Conservation (phyloP, 1,140 invertebrate species). For the Atta cephalotes region DNA sequence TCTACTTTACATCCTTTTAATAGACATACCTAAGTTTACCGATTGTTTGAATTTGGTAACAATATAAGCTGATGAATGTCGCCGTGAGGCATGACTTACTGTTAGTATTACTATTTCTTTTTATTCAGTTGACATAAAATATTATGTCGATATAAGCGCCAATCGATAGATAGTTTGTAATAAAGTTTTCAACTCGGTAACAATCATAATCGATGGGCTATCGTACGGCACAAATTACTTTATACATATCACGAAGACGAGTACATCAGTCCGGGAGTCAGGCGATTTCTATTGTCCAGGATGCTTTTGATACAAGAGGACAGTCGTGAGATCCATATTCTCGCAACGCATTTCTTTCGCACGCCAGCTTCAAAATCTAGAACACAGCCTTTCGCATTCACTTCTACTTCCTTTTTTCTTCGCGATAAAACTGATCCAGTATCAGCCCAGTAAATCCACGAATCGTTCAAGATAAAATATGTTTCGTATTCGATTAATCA, state of each 20-base stretch:
- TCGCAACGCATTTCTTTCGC: slow-evolving; percentile 22
- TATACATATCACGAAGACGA: slow-evolving; percentile 49
- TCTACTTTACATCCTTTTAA: slow-evolving; percentile 1
- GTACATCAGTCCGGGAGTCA: slow-evolving; percentile 29
- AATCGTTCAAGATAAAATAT: slow-evolving; percentile 17
- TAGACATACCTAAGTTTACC: slow-evolving; percentile 3
- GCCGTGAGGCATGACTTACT: neutral
- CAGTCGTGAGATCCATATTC: slow-evolving; percentile 20
- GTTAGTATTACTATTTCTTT: neutral
- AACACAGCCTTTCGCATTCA: slow-evolving; percentile 52
- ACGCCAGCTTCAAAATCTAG: slow-evolving; percentile 28
- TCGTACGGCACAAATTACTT: slow-evolving; percentile 48
- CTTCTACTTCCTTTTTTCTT: slow-evolving; percentile 20
- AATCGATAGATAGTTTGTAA: slow-evolving; percentile 37
- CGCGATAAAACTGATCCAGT: neutral
- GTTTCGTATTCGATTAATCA: slow-evolving; percentile 14
- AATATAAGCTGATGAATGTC: slow-evolving; percentile 2
- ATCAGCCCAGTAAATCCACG: slow-evolving; percentile 4
- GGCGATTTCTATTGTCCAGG: slow-evolving; percentile 21
- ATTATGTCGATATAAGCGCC: slow-evolving; percentile 23
- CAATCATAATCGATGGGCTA: slow-evolving; percentile 41
- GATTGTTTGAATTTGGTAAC: slow-evolving; percentile 4
- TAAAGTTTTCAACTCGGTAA: slow-evolving; percentile 42
- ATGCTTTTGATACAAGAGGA: slow-evolving; percentile 34
- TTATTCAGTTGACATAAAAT: slow-evolving; percentile 34